Evolutionary conservation across 2,797 vertebrate species (phyloP).

Genomic region (Sciurus vulgaris): DNA sequence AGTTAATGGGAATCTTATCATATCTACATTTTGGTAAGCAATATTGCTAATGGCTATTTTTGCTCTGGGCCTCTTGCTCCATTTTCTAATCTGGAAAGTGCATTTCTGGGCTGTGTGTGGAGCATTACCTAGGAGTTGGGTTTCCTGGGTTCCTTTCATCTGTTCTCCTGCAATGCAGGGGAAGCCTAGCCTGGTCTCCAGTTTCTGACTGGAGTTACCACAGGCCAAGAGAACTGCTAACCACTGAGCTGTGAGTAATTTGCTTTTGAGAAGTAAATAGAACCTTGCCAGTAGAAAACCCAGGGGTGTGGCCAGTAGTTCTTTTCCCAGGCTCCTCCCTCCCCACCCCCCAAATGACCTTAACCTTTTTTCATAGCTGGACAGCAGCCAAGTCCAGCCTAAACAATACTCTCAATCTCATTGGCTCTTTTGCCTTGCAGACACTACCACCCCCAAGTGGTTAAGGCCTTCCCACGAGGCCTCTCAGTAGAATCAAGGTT

Average conservation of each 20-base stretch:
- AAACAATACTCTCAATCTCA: conserved; percentile 79
- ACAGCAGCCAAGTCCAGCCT: conserved; percentile 79
- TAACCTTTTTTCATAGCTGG: conserved; percentile 80
- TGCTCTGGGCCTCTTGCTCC: conserved; percentile 31
- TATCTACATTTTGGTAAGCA: conserved; percentile 64
- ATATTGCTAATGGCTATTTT: conserved; percentile 46
- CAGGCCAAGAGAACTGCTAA: conserved; percentile 63
- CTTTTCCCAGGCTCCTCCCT: conserved; percentile 82
- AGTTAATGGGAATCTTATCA: neutral
- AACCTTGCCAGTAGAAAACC: conserved; percentile 76
- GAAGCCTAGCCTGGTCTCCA: conserved; percentile 65
- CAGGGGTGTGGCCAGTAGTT: conserved; percentile 80
- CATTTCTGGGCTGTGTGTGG: conserved; percentile 75
- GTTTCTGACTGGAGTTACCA: conserved; percentile 73
- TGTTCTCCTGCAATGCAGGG: conserved; percentile 75
- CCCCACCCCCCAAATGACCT: conserved; percentile 71
- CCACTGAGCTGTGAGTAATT: conserved; percentile 82
- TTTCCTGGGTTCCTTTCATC: conserved; percentile 81
- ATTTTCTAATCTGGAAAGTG: conserved; percentile 68
- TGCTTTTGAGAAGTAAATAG: conserved; percentile 84
- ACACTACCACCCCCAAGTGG: conserved; percentile 74
- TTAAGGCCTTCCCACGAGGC: conserved; percentile 71
- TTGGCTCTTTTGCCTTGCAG: conserved; percentile 76
- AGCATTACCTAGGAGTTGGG: conserved; percentile 80
- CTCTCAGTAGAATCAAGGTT: conserved; percentile 66